Conservation (phyloP, 2,888 invertebrate genomes). For the Pycnomerus fuliginosus region DNA sequence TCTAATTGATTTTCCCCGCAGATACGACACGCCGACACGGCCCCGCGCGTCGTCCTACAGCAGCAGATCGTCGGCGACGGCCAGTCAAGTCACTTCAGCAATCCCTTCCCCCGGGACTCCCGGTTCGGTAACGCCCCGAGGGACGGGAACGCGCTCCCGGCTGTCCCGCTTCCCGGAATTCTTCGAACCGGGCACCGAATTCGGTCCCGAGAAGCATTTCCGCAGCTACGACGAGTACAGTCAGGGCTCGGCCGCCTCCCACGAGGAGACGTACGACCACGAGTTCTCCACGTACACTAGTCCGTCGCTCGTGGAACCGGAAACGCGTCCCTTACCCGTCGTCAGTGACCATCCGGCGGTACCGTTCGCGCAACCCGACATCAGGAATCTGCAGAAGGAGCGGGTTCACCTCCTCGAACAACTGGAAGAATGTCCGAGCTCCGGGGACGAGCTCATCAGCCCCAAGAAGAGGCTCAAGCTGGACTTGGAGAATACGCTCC, state of each 20-base stretch:
- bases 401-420: slow-evolving; percentile 69
- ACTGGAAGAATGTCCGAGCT: slow-evolving; percentile 69
- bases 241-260: slow-evolving; percentile 66
- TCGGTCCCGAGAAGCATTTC: slow-evolving; percentile 51
- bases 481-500: slow-evolving; percentile 47
- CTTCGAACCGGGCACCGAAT: slow-evolving; percentile 45
- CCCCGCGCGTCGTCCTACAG: slow-evolving; percentile 60
- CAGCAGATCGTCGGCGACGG: slow-evolving; percentile 52
- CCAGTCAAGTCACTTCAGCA: slow-evolving; percentile 50
- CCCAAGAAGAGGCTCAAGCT: slow-evolving; percentile 68
- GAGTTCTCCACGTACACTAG: slow-evolving; percentile 54
- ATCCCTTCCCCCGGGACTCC: slow-evolving; percentile 58
- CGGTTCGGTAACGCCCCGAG: slow-evolving; percentile 50
- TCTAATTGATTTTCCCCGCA: slow-evolving; percentile 37
- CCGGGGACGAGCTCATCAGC: slow-evolving; percentile 66
- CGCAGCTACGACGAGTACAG: slow-evolving; percentile 74
- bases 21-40: slow-evolving; percentile 62
- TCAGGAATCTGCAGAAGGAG: slow-evolving; percentile 67
- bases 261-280: slow-evolving; percentile 59
- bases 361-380: slow-evolving; percentile 56
- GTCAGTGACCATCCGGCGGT: slow-evolving; percentile 52
- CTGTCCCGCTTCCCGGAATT: slow-evolving; percentile 46
- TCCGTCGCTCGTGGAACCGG: slow-evolving; percentile 51
- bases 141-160: slow-evolving; percentile 55
- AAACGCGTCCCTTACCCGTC: slow-evolving; percentile 31